Conservation (phyloP, 2,888 invertebrate genomes). For the Drosophila tanythrix region DNA sequence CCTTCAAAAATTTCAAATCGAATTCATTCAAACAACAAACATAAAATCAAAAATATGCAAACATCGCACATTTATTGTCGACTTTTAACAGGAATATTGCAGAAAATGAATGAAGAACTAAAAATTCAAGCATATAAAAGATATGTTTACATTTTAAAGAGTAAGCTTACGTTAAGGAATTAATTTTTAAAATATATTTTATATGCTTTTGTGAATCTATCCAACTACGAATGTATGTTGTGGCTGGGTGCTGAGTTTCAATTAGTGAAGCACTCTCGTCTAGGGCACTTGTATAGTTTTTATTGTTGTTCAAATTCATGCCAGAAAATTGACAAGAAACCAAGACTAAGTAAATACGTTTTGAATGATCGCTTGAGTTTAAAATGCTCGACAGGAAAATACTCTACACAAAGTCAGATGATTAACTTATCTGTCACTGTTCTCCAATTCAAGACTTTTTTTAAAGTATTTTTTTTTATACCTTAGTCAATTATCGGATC, state of each 20-base stretch:
- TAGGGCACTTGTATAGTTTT: background rate
- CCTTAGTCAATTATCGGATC: background rate
- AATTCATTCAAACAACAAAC: background rate
- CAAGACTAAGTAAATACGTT: conserved; percentile 15
- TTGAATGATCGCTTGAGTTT: conserved; percentile 1
- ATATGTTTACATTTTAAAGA: background rate
- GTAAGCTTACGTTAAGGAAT: background rate
- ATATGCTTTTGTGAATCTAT: background rate
- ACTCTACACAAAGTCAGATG: background rate
- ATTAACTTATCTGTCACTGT: too few species aligned
- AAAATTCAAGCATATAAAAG: background rate
- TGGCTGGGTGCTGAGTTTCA: background rate
- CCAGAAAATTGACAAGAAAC: conserved; percentile 2
- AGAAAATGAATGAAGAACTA: background rate
- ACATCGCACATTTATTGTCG: background rate
- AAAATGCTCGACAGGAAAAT: background rate
- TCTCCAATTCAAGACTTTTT: background rate
- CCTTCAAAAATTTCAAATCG: background rate
- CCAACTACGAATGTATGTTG: background rate
- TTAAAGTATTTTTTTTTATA: background rate
- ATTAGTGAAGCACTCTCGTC: background rate
- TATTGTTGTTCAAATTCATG: conserved; percentile 10
- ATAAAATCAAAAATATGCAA: background rate
- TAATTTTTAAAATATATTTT: background rate
- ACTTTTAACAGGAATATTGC: background rate